Base-by-base conservation (phyloP, 2,113 vertebrate genomes). In the Chrysochloris asiatica region DNA sequence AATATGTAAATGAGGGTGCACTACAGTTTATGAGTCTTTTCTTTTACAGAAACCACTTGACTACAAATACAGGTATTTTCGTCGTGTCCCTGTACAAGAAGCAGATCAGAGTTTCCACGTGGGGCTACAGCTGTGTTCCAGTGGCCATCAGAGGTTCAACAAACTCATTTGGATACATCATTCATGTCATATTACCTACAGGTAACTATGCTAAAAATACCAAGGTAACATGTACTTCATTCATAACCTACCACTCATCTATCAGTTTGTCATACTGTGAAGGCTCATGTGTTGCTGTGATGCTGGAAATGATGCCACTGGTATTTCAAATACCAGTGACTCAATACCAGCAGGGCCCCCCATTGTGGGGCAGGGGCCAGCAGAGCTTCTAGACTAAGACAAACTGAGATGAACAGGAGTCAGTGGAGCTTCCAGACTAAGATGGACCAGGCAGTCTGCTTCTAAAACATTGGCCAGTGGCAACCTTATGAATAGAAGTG, bases 101-200 rank as follows among this genome's bases (percentile, higher is more conserved):
- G 98, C 98, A 0, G 99, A 99, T n/a, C 98, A 98, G 93, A 99
- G 96, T 95, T 99, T 99, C 95, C 99, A 99, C 45, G 98, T 99
- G 91, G 99, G 99, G 83, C 98, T 99, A 0, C 98, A 99, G 95
- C 95, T 99, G 95, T 98, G 98, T 98, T 98, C 99, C 94, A 99
- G 98, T 97, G 99, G 99, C 96, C 98, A 98, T 78, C 99, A 99
- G 97, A 98, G 97, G 71, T 99, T 99, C 97, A 99, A 98, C 97
- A 99, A 99, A 96, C 98, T 99, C 65, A 97, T 98, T 86, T 99
- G 99, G 99, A 98, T 99, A 96, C 99, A 99, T 97, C 99, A 99
- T 96, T 99, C 99, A 92, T 99, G 99, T 97, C 99, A 99, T 94
- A 98, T 99, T 94, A 98, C 98, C 50, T 99, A 99, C 98, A 99